A percentile compares a stretch with the other conserved stretches of the same genome.
phyloP scores from a whole-genome alignment of 1,140 invertebrate species.

The Dreissena rostriformis region DNA sequence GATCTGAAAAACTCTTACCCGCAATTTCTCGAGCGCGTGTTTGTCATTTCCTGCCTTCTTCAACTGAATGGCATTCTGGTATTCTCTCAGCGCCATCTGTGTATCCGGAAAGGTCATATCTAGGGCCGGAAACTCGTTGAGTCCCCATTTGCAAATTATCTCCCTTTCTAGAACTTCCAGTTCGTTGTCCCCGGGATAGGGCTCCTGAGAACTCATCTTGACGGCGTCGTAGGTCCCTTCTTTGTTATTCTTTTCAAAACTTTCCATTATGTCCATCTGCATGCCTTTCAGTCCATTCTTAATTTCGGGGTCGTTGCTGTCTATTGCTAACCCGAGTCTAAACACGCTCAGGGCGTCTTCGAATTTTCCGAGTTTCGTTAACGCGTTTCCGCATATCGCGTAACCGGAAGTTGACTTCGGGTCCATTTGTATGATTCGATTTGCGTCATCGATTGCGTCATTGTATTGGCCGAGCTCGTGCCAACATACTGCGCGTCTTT shows the following conservation, averaged over 20 bases:
- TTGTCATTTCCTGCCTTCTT: constrained; percentile 51
- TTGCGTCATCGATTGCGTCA: constrained; percentile 57
- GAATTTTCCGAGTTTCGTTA: constrained; percentile 50
- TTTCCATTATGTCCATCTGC: constrained; percentile 52
- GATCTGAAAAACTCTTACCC: not conserved
- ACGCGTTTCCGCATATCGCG: constrained; percentile 49
- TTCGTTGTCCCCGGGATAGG: constrained; percentile 67
- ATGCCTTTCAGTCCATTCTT: constrained; percentile 52
- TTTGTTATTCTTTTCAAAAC: constrained; percentile 21
- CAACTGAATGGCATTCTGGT: constrained; percentile 19
- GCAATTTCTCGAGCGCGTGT: constrained; percentile 36
- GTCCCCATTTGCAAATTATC: constrained; percentile 61
- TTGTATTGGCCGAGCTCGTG: constrained; percentile 43
- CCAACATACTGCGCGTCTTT: constrained; percentile 49
- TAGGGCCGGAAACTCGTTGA: constrained; percentile 58
- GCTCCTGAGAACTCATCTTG: constrained; percentile 63
- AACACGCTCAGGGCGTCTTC: constrained; percentile 61
- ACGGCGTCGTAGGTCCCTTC: constrained; percentile 58
- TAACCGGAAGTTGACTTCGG: constrained; percentile 43
- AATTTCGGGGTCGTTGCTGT: constrained; percentile 54
- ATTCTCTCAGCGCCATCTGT: constrained; percentile 29
- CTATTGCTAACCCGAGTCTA: constrained; percentile 59
- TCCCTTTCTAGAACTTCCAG: constrained; percentile 61
- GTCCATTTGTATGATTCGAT: constrained; percentile 18
- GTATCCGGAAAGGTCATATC: constrained; percentile 34